These are phyloP conservation scores for Temnopleurus reevesii DNA, from an alignment of 53 echinoderm and acorn worm species.

Conservation along the genomic window DNA sequence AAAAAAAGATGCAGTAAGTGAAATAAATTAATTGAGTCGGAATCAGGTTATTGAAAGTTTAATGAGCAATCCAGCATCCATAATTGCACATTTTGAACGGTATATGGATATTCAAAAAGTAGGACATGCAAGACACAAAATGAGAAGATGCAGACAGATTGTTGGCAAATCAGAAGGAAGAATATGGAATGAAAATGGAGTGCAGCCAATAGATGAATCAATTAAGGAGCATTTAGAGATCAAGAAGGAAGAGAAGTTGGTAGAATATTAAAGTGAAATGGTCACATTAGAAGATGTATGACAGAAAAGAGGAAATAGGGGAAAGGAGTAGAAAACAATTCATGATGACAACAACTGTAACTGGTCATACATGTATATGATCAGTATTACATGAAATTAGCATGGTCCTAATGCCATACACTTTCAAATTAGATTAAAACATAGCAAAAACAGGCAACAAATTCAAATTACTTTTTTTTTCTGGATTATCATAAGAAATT, in stretches of 20 bases:
- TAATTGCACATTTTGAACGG: neutral
- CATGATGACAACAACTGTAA: neutral
- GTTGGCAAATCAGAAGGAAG: neutral
- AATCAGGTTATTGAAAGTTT: neutral
- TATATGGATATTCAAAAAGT: neutral
- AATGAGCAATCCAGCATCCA: neutral
- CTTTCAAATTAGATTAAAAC: constrained; percentile 16
- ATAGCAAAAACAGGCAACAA: neutral
- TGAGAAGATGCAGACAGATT: neutral
- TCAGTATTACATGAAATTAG: neutral
- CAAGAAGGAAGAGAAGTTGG: neutral
- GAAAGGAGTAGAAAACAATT: constrained; percentile 1
- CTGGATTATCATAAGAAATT: too few species aligned
- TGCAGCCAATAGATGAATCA: neutral
- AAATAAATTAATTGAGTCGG: neutral
- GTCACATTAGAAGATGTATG: neutral
- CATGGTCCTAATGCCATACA: constrained; percentile 11
- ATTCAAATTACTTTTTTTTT: too few species aligned
- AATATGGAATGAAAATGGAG: neutral
- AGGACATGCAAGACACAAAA: neutral
- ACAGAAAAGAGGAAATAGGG: neutral
- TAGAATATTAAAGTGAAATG: neutral
- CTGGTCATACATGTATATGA: neutral
- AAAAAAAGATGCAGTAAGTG: too few species aligned
- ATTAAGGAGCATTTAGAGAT: neutral